Base-by-base conservation (phyloP, 2,888 invertebrate genomes). In the Dioctria linearis region DNA sequence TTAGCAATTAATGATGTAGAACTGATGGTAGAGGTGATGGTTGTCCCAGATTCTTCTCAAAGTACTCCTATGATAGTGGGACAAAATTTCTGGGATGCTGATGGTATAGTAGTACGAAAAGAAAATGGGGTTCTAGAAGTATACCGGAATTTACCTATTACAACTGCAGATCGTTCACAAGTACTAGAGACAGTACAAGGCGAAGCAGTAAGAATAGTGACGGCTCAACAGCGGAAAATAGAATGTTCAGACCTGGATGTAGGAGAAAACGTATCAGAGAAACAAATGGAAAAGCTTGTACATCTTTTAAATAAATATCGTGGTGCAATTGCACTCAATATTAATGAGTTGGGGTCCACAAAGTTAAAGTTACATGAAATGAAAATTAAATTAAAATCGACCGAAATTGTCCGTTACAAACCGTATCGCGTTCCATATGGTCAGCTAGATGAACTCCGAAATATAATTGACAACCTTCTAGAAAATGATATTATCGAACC, bases 231-330 rank as follows among this genome's bases (percentile, higher is more conserved):
- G n/a, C n/a, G n/a, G n/a, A n/a, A n/a, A n/a, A n/a, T n/a, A 69
- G n/a, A 69, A 69, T 43, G 69, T 6, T 69, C 51, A 3, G 69
- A 69, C 6, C 3, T 49, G 42, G 37, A 63, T 63, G 40, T 63
- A 6, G 63, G 39, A 13, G 63, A 63, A 63, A 39, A 39, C 37
- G 3, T 63, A 37, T 3, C 40, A 9, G 39, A 39, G 11, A 5
- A 63, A 63, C 11, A 63, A 5, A 9, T 39, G 3, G 63, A 63
- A 37, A n/a, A 39, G 37, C 37, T 63, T 37, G 37, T 63, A 37
- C 5, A 2, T 25, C 40, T 63, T 5, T 37, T 63, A 37, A 63
- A 63, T 63, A 13, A 3, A 5, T 63, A 63, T 63, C 63, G 63
- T 1, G 63, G 40, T 11, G 63, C 9, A 3, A 9, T 63, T 3